Evolutionary conservation across 2,113 vertebrate genomes (phyloP).

Genomic region (Rattus rattus): DNA sequence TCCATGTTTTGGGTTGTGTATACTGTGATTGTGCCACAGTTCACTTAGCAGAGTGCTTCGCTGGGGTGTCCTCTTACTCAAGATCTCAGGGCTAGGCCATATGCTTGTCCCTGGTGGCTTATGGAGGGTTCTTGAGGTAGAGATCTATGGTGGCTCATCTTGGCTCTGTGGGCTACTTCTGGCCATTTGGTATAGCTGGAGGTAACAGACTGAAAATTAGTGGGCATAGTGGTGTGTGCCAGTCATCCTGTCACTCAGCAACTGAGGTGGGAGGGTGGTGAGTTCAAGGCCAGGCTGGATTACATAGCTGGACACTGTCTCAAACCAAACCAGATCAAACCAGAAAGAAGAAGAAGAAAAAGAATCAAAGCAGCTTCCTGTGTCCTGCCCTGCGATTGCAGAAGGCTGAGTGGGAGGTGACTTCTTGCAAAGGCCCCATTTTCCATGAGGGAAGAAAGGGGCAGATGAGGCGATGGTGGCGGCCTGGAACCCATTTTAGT

Average conservation of each 20-base stretch:
- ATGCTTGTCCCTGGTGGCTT: not conserved
- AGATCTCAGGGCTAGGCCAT: not conserved
- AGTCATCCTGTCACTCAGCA: not conserved
- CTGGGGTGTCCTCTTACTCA: not conserved
- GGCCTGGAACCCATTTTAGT: not conserved
- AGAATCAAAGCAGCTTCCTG: not conserved
- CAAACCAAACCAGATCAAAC: not conserved
- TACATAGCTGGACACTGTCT: not conserved
- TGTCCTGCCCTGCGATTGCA: not conserved
- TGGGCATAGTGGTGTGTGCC: not conserved
- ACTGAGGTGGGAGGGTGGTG: not conserved
- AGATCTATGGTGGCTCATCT: not conserved
- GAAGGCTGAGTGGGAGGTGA: not conserved
- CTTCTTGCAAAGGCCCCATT: not conserved
- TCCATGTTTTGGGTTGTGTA: not conserved
- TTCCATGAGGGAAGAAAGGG: not conserved
- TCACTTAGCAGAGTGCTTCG: not conserved
- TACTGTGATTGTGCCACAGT: not conserved
- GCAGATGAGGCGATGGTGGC: not conserved
- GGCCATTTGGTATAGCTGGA: not conserved
- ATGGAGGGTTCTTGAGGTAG: rapidly evolving
- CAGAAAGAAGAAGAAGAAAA: not conserved
- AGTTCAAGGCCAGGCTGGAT: not conserved
- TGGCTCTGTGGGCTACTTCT: not conserved
- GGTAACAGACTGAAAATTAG: not conserved